A percentile compares a stretch with the other conserved stretches of the same genome.
phyloP scores from a whole-genome alignment of 2,113 vertebrate genomes.

The Hippopotamus amphibius region DNA sequence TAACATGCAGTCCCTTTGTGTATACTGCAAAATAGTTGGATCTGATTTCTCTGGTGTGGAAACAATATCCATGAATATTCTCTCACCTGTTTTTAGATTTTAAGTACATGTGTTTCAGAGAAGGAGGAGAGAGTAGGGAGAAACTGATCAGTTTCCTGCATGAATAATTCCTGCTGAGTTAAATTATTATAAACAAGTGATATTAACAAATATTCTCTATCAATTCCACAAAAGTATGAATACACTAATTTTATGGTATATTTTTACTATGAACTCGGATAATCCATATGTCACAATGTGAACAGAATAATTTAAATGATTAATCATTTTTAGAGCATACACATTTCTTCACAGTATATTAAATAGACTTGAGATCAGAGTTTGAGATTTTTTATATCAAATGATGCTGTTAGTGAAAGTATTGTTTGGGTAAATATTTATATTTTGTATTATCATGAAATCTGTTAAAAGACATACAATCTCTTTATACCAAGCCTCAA shows the following conservation, averaged over 20 bases:
- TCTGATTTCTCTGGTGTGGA: neutral
- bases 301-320: neutral
- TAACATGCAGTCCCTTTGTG: neutral
- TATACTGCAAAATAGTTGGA: neutral
- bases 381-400: constrained; percentile 25
- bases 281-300: neutral
- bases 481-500: neutral
- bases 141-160: neutral
- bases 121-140: neutral
- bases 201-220: constrained; percentile 11
- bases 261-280: neutral
- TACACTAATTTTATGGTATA: neutral
- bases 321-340: neutral
- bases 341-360: neutral
- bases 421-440: neutral
- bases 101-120: neutral
- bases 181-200: neutral
- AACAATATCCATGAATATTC: neutral
- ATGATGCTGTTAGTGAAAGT: neutral
- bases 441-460: neutral
- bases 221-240: neutral
- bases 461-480: neutral
- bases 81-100: neutral
- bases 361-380: neutral
- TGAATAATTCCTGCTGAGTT: neutral